A percentile compares a stretch with the other conserved stretches of the same genome.
These are phyloP conservation scores for Sinohyriopsis cumingii DNA, from an alignment of 2,888 invertebrate species.

Conservation along the genomic window DNA sequence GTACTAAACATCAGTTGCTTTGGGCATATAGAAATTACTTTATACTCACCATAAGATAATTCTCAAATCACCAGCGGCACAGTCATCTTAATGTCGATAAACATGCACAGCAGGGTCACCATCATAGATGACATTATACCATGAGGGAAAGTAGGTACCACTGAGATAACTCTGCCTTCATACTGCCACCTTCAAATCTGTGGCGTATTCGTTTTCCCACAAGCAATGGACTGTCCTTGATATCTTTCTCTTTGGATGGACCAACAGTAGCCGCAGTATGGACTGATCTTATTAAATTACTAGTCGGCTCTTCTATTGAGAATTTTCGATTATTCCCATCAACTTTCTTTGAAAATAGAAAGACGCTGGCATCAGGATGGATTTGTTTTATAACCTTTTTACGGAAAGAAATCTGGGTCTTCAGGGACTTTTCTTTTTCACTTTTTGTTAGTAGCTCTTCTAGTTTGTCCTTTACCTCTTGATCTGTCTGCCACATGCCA, in stretches of 20 bases:
- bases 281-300: slow-evolving; percentile 9
- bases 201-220: slow-evolving; percentile 13
- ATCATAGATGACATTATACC: too few relatives aligned
- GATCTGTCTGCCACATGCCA: slow-evolving; percentile 34
- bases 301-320: slow-evolving; percentile 10
- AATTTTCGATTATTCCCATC: slow-evolving; percentile 15
- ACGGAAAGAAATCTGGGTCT: slow-evolving; percentile 23
- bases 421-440: slow-evolving; percentile 16
- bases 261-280: slow-evolving; percentile 3
- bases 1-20: too few relatives aligned
- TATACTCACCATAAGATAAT: too few relatives aligned
- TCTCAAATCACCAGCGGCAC: too few relatives aligned
- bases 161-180: too few relatives aligned
- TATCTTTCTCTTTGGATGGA: slow-evolving; percentile 6
- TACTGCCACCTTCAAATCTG: too few relatives aligned
- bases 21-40: too few relatives aligned
- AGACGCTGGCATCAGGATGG: slow-evolving; percentile 14
- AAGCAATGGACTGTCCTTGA: slow-evolving; percentile 12
- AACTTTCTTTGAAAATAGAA: slow-evolving; percentile 13
- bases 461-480: slow-evolving; percentile 25
- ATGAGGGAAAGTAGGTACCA: too few relatives aligned
- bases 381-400: slow-evolving; percentile 24
- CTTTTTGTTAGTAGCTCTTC: slow-evolving; percentile 6
- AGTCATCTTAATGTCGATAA: too few relatives aligned
- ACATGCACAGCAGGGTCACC: too few relatives aligned